These are phyloP conservation scores for Alsophila aescularia DNA, from an alignment of 2,888 invertebrate genomes.

Conservation along the genomic window DNA sequence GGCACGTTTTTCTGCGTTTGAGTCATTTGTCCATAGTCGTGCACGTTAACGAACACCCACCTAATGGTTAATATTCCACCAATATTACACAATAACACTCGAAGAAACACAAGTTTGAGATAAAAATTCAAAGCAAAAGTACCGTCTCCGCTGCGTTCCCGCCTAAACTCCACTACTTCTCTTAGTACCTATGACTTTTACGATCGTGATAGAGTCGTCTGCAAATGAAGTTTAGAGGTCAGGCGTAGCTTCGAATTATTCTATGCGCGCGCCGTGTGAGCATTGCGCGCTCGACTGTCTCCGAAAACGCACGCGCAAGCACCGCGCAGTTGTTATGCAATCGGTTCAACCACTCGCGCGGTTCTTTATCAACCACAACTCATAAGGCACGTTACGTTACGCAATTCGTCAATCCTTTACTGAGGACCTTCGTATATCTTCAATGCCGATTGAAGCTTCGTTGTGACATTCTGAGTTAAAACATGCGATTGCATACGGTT, in stretches of 20 bases:
- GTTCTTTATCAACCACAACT: conserved; percentile 52
- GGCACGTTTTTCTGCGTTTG: no score
- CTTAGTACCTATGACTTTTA: not conserved
- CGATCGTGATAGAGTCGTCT: conserved; percentile 24
- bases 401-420: conserved; percentile 67
- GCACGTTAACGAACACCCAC: no score
- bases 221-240: conserved; percentile 53
- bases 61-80: no score
- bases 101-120: no score
- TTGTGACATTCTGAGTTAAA: conserved; percentile 61
- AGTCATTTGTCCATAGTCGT: no score
- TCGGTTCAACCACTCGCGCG: conserved; percentile 45
- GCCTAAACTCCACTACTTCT: not conserved
- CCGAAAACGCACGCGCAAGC: conserved; percentile 72
- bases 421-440: conserved; percentile 61
- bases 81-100: no score
- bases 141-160: no score
- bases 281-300: conserved; percentile 71
- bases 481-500: conserved; percentile 59
- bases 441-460: conserved; percentile 67
- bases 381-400: conserved; percentile 59
- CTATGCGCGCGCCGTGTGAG: conserved; percentile 46
- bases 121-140: no score
- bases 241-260: conserved; percentile 39
- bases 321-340: conserved; percentile 54